Percentiles rank a stretch among this genome's conserved stretches.
phyloP scores from a whole-genome alignment of 2,797 vertebrate species.

The Anniella stebbinsi region DNA sequence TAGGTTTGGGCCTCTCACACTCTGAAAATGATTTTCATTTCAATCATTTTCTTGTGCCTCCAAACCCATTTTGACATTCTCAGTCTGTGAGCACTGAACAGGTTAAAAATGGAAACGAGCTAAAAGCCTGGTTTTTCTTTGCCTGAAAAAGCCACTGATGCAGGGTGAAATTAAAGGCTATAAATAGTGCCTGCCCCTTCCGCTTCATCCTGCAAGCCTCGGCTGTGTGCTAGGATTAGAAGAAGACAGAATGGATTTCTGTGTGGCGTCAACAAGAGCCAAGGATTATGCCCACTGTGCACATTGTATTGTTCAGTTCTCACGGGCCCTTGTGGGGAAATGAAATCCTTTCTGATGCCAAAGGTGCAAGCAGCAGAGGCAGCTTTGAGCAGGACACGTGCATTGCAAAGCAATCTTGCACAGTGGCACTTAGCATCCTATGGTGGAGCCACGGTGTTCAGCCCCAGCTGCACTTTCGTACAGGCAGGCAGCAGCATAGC shows the following conservation, averaged over 20 bases:
- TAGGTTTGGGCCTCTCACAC: fast-evolving
- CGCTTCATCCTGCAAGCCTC: constrained; percentile 79
- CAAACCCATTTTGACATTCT: constrained; percentile 58
- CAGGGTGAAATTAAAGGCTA: constrained; percentile 80
- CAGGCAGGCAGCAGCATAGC: constrained; percentile 21
- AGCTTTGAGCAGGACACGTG: constrained; percentile 52
- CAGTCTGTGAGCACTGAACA: constrained; percentile 69
- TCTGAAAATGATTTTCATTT: constrained; percentile 46
- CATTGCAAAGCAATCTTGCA: constrained; percentile 62
- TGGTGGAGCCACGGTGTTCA: constrained; percentile 40
- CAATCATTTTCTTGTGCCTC: constrained; percentile 50
- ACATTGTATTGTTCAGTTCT: constrained; percentile 75
- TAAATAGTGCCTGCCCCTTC: constrained; percentile 83
- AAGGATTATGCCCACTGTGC: constrained; percentile 77
- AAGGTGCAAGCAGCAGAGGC: constrained; percentile 64
- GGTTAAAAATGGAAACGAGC: constrained; percentile 75
- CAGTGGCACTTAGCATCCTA: constrained; percentile 44
- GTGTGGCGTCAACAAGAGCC: constrained; percentile 81
- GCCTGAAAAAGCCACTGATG: constrained; percentile 76
- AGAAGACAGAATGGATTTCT: constrained; percentile 81
- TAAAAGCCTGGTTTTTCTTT: constrained; percentile 71
- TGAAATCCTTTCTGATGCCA: constrained; percentile 73
- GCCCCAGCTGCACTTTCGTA: fast-evolving
- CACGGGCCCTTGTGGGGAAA: constrained; percentile 62
- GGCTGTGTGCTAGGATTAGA: constrained; percentile 80